Base-by-base conservation (phyloP, 2,888 invertebrate species). In the Aporophyla lueneburgensis region DNA sequence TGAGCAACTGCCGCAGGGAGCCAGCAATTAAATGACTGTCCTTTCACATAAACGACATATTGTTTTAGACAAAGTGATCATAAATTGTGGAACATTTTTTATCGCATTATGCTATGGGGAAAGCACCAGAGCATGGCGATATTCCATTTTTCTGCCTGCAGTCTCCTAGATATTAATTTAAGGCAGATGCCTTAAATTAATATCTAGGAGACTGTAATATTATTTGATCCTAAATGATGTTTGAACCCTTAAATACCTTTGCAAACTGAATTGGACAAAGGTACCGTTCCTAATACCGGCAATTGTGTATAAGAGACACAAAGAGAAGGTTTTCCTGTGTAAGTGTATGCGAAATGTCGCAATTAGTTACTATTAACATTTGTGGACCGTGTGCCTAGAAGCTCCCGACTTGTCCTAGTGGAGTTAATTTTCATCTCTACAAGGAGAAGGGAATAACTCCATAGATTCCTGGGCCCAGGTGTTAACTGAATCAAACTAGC, bases 21-120 rank as follows among this genome's bases (percentile, higher is more conserved):
- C 19, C 53, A 49, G 85, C 76, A 81, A 85, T 76, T 59, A 21
- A 83, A 76, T 49, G 33, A 14, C 46, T 40, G 24, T 65, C 56
- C 46, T 65, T 61, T 74, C 33, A 63, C 33, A 21, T 56, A 49
- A 69, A 63, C 46, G 80, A 49, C 68, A 61, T 71, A 71, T 69
- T 83, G 59, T 78, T 66, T 56, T 40, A 46, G 10, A 49, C 65
- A 16, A 80, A 68, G 51, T 68, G n/a, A 53, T 56, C 43, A 56
- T 19, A 59, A 63, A 74, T 33, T 51, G 7, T 33, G 33, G 14
- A 67, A 56, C 7, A 66, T 74, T 62, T 53, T 51, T 19, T 21
- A 43, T 24, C 16, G 12, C 6, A 66, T 54, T 54, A 61, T 74
- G 9, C 21, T 54, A 46, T 1, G 43, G 43, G 43, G 10, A 1